phyloP scores from a whole-genome alignment of 2,113 vertebrate species.

The Erythrolamprus reginae region DNA sequence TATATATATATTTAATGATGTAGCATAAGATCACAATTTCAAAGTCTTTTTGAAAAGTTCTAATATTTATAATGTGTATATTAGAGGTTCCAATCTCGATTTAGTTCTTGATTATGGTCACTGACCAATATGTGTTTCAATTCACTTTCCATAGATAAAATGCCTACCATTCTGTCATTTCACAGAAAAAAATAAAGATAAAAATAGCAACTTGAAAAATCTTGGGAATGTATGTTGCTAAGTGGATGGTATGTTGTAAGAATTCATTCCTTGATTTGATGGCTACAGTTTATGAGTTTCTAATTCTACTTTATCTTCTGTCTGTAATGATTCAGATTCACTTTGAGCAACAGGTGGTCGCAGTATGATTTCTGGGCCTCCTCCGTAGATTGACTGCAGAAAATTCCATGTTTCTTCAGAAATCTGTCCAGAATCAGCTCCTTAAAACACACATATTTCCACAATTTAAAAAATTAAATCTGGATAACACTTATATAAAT shows the following conservation, averaged over 20 bases:
- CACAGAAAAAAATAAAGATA: conserved; percentile 35
- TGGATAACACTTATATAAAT: background rate
- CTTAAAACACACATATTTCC: conserved; percentile 58
- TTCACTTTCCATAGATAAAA: conserved; percentile 55
- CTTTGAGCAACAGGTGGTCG: conserved; percentile 81
- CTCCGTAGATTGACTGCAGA: conserved; percentile 90
- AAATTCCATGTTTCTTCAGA: conserved; percentile 98
- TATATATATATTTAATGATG: conserved; percentile 49
- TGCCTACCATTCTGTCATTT: conserved; percentile 61
- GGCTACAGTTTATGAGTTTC: conserved; percentile 88
- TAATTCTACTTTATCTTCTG: conserved; percentile 95
- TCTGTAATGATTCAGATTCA: conserved; percentile 76
- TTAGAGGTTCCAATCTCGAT: conserved; percentile 25
- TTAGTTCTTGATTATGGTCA: background rate
- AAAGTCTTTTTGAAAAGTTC: conserved; percentile 32
- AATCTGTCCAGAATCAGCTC: conserved; percentile 97
- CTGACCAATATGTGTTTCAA: background rate
- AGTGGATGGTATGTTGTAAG: conserved; percentile 65
- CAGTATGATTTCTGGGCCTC: conserved; percentile 89
- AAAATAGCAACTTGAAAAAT: conserved; percentile 50
- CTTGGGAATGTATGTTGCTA: conserved; percentile 68
- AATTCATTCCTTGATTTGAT: conserved; percentile 33
- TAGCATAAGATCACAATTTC: conserved; percentile 50
- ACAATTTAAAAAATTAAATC: background rate
- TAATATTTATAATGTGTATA: conserved; percentile 50